A percentile compares a stretch with the other conserved stretches of the same genome.
Evolutionary conservation across 2,888 invertebrate genomes (phyloP).

Genomic region (Leptodirus hochenwartii): DNA sequence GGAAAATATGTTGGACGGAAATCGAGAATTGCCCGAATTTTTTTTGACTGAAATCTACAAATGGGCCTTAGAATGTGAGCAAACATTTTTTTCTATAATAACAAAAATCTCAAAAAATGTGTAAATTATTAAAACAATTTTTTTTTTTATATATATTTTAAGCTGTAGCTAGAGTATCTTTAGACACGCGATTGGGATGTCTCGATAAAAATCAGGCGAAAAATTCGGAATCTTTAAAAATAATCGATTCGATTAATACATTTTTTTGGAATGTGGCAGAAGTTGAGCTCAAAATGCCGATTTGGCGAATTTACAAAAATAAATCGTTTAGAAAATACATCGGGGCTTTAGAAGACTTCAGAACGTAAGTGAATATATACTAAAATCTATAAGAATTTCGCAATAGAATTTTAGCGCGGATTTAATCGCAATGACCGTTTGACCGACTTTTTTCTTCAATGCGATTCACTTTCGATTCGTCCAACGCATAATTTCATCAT

Average conservation of each 20-base stretch:
- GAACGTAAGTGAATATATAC: constrained; percentile 40
- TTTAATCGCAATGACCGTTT: too few relatives aligned
- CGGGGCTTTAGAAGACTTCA: constrained; percentile 50
- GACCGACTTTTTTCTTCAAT: too few relatives aligned
- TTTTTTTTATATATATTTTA: constrained; percentile 15
- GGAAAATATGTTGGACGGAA: constrained; percentile 37
- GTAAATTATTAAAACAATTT: too few relatives aligned
- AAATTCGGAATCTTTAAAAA: constrained; percentile 47
- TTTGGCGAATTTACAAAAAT: constrained; percentile 57
- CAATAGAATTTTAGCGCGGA: too few relatives aligned
- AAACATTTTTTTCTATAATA: constrained; percentile 7
- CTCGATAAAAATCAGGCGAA: constrained; percentile 31
- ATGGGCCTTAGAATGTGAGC: constrained; percentile 72
- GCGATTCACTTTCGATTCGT: too few relatives aligned
- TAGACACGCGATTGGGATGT: constrained; percentile 66
- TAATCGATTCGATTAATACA: constrained; percentile 58
- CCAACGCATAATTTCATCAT: too few relatives aligned
- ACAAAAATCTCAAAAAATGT: constrained; percentile 7
- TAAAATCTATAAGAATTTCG: too few relatives aligned
- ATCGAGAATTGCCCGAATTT: constrained; percentile 43
- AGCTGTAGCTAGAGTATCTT: constrained; percentile 67
- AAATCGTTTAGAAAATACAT: constrained; percentile 52
- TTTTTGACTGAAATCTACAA: constrained; percentile 56
- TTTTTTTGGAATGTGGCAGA: constrained; percentile 63
- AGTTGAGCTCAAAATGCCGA: constrained; percentile 52